A percentile compares a stretch with the other conserved stretches of the same genome.
These are phyloP conservation scores for Spatulosminthurus flaviceps DNA, from an alignment of 2,888 invertebrate genomes.

Conservation along the genomic window DNA sequence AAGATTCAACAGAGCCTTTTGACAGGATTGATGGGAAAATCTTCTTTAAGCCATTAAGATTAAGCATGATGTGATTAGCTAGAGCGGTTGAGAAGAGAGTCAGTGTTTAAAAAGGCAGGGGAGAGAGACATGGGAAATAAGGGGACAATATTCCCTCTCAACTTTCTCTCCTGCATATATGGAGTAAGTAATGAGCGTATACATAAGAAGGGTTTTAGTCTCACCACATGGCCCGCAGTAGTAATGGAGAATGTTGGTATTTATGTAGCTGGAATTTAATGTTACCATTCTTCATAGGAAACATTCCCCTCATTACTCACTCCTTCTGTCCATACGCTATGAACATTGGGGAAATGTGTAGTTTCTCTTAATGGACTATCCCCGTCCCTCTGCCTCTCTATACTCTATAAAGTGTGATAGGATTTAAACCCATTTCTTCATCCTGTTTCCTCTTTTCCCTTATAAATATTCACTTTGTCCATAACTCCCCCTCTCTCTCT, in stretches of 20 bases:
- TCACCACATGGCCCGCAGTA: neutral
- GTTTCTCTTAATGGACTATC: neutral
- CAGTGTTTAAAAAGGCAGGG: neutral
- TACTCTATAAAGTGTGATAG: neutral
- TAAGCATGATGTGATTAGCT: slow-evolving; percentile 58
- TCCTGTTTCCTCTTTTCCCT: neutral
- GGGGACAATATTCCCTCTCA: neutral
- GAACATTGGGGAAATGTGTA: neutral
- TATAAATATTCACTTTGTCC: slow-evolving; percentile 9
- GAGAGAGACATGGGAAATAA: neutral
- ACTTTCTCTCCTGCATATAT: neutral
- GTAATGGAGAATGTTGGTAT: slow-evolving; percentile 12
- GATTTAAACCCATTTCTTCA: slow-evolving; percentile 8
- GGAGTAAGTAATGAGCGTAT: neutral
- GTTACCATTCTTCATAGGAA: too few species aligned
- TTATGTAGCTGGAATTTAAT: neutral
- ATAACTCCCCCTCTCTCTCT: neutral
- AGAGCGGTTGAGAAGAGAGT: slow-evolving; percentile 10
- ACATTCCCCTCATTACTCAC: neutral
- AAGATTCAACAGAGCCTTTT: slow-evolving; percentile 39
- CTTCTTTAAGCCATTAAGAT: slow-evolving; percentile 55
- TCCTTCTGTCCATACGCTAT: neutral
- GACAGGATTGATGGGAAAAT: slow-evolving; percentile 56
- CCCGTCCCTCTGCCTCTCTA: neutral
- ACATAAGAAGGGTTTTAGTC: neutral